These are phyloP conservation scores for Polypterus bichir DNA, from an alignment of 2,113 vertebrate species.

Conservation along the genomic window DNA sequence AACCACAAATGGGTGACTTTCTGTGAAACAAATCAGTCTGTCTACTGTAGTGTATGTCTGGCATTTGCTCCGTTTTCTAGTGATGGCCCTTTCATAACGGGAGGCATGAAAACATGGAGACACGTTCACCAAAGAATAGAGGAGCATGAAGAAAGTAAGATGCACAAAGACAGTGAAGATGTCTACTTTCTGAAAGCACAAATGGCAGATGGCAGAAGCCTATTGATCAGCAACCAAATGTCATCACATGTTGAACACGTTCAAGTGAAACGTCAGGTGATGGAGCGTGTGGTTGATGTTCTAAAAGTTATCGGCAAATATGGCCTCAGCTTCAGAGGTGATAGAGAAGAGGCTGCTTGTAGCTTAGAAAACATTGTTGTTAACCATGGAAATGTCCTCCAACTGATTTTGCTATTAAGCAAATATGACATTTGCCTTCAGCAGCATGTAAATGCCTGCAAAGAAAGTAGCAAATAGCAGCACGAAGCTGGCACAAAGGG, in stretches of 20 bases:
- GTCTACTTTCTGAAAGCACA: slow-evolving; percentile 5
- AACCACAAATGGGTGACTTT: too few relatives aligned
- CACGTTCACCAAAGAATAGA: slow-evolving; percentile 11
- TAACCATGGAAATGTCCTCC: slow-evolving; percentile 11
- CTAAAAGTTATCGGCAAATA: slow-evolving; percentile 17
- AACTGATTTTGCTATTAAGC: slow-evolving; percentile 9
- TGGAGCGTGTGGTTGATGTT: slow-evolving; percentile 14
- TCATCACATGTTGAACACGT: slow-evolving; percentile 8
- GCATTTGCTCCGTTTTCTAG: too few relatives aligned
- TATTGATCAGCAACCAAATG: neutral
- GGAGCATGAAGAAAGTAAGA: slow-evolving; percentile 15
- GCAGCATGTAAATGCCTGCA: slow-evolving; percentile 7
- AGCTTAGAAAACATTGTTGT: slow-evolving; percentile 1
- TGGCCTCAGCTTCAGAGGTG: slow-evolving; percentile 11
- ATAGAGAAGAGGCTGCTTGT: slow-evolving; percentile 6
- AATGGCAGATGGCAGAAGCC: slow-evolving; percentile 6
- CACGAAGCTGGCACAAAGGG: too few relatives aligned
- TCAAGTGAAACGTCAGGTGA: slow-evolving; percentile 8
- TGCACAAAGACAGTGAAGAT: slow-evolving; percentile 12
- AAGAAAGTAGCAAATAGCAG: slow-evolving; percentile 7
- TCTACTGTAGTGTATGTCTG: too few relatives aligned
- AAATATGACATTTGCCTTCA: neutral
- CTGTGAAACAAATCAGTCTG: too few relatives aligned
- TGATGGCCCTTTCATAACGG: neutral
- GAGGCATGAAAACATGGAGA: slow-evolving; percentile 15